Evolutionary conservation across 2,888 invertebrate genomes (phyloP), one percentile per base, ranked within the genome.

Genomic region (Drosophila falleni): DNA sequence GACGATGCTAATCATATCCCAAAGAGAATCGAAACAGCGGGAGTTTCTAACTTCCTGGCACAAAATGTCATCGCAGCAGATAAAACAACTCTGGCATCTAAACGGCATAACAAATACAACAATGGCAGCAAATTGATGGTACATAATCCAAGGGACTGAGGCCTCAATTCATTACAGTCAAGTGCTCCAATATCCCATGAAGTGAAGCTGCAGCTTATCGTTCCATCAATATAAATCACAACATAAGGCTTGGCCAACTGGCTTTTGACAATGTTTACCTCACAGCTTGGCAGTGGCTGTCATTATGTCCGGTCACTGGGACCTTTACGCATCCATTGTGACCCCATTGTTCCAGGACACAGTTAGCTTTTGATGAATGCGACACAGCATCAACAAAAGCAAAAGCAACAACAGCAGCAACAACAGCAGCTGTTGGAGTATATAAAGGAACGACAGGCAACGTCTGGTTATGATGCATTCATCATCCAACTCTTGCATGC

Each of bases 1-100:
- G 5, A n/a, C 10, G 0, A 6, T 66, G 29, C n/a, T 62, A 8
- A 31, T 9, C 3, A 23, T 16, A 26, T 19, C 11, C 15, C 11
- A 0, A 11, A 13, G 13, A 13, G 96, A 96, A 5, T 8, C 46
- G 8, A 31, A 55, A 10, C 26, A 49, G 4, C 16, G 49, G n/a
- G 16, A 60, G 3, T 79, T 69, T 33, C 23, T 74, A 8, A 68
- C 64, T 11, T 55, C 76, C 33, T 74, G 64, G 58, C 71, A 67
- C 23, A 31, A 65, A 35, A 50, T 67, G 58, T 42, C 51, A 0
- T 19, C 58, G 9, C 11, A 58, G 6, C 67, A 66, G 50, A 66
- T 64, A 49, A 26, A 13, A 46, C n/a, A 41, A 1, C 67, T 78
- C 8, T 65, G 78, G 73, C 23, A 51, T n/a, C 50, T 71, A 1